Conservation (phyloP, 2,113 vertebrate species). For the Copsychus sechellarum region DNA sequence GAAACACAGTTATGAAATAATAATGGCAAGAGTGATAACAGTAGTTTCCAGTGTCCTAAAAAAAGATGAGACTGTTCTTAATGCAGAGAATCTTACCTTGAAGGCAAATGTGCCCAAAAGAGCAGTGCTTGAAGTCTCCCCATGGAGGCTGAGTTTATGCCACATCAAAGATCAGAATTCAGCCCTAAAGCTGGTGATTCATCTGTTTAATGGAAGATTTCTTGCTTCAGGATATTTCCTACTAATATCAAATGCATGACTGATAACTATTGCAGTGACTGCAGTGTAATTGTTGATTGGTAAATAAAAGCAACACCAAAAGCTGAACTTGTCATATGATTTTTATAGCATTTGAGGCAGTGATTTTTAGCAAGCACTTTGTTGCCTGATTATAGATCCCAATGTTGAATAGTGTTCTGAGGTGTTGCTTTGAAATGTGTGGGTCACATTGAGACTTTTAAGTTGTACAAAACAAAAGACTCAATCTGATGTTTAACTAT, state of each 20-base stretch:
- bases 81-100: background rate
- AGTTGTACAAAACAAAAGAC: background rate
- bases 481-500: background rate
- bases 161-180: conserved; percentile 46
- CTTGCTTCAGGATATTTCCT: conserved; percentile 3
- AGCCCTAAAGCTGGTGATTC: conserved; percentile 39
- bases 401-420: background rate
- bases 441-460: background rate
- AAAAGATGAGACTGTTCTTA: conserved; percentile 31
- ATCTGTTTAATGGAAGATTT: conserved; percentile 40
- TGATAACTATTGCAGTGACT: background rate
- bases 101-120: conserved; percentile 38
- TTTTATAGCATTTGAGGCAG: background rate
- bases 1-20: conserved; percentile 49
- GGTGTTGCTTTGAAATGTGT: background rate
- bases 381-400: background rate
- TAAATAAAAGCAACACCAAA: conserved; percentile 27
- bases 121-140: conserved; percentile 20
- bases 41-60: conserved; percentile 8
- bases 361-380: background rate
- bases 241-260: background rate
- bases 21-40: conserved; percentile 43
- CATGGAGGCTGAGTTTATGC: conserved; percentile 14
- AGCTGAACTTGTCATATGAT: background rate
- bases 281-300: background rate